These are phyloP conservation scores for Berghia stephanieae DNA, from an alignment of 1,140 invertebrate genomes.

Conservation along the genomic window DNA sequence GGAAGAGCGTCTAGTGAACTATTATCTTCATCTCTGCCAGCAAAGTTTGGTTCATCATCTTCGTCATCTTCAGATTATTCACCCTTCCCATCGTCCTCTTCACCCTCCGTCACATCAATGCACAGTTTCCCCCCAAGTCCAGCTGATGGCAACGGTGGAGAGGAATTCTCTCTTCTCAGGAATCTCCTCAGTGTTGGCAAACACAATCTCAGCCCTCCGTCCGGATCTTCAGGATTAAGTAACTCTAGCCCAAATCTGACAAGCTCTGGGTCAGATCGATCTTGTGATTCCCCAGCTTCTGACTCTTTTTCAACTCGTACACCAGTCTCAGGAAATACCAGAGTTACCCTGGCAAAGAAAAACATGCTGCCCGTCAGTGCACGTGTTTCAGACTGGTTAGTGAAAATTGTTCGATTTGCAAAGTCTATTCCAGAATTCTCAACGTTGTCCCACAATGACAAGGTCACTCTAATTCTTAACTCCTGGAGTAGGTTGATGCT, in stretches of 20 bases:
- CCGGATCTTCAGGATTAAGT: constrained; percentile 11
- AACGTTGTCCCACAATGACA: constrained; percentile 58
- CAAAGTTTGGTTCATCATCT: constrained; percentile 5
- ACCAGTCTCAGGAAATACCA: constrained; percentile 42
- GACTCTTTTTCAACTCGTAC: constrained; percentile 23
- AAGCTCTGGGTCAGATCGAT: constrained; percentile 21
- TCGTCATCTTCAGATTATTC: constrained; percentile 20
- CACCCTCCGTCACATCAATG: constrained; percentile 20
- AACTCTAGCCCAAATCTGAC: constrained; percentile 21
- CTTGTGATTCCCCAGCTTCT: constrained; percentile 30
- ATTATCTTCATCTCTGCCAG: constrained; percentile 27
- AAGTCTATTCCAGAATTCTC: constrained; percentile 61
- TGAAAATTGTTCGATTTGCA: constrained; percentile 63
- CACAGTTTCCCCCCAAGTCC: constrained; percentile 39
- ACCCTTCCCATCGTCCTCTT: constrained; percentile 28
- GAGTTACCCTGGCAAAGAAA: constrained; percentile 63
- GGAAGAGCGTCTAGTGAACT: constrained; percentile 10
- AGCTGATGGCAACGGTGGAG: constrained; percentile 29
- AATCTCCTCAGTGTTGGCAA: constrained; percentile 44
- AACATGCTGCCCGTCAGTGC: constrained; percentile 63
- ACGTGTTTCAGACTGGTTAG: constrained; percentile 64
- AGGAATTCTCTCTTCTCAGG: constrained; percentile 42
- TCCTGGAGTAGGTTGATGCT: constrained; percentile 61
- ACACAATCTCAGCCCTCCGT: background rate
- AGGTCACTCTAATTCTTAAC: constrained; percentile 58